Evolutionary conservation across 1,140 invertebrate species (phyloP).

Genomic region (Saccostrea cuccullata): DNA sequence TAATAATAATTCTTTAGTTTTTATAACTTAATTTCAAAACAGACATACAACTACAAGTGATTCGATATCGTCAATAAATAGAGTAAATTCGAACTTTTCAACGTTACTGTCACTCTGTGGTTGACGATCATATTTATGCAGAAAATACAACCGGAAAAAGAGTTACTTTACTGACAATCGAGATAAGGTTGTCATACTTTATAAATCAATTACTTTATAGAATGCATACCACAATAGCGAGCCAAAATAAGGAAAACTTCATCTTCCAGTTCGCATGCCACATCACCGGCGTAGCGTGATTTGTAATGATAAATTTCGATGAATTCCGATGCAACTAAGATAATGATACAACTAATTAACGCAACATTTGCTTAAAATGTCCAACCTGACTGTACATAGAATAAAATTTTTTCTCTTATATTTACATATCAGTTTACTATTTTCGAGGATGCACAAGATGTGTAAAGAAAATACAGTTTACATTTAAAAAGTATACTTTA

Average conservation of each 20-base stretch:
- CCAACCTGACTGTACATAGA: no score
- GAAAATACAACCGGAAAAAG: neutral
- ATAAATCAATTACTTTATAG: neutral
- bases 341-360: neutral
- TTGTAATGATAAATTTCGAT: neutral
- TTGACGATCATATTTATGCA: neutral
- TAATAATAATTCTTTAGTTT: no score
- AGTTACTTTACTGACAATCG: neutral
- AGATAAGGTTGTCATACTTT: neutral
- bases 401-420: no score
- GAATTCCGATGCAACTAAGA: neutral
- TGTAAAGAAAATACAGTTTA: no score
- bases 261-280: constrained; percentile 23
- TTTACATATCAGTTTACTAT: no score
- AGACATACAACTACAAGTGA: no score
- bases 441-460: no score
- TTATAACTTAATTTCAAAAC: no score
- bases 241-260: constrained; percentile 20
- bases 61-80: neutral
- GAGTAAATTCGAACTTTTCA: neutral
- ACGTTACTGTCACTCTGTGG: neutral
- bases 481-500: no score
- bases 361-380: neutral
- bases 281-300: constrained; percentile 13
- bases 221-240: neutral